These are phyloP conservation scores for Dyspetes luteomarginatus DNA, from an alignment of 2,888 invertebrate genomes.

Conservation along the genomic window DNA sequence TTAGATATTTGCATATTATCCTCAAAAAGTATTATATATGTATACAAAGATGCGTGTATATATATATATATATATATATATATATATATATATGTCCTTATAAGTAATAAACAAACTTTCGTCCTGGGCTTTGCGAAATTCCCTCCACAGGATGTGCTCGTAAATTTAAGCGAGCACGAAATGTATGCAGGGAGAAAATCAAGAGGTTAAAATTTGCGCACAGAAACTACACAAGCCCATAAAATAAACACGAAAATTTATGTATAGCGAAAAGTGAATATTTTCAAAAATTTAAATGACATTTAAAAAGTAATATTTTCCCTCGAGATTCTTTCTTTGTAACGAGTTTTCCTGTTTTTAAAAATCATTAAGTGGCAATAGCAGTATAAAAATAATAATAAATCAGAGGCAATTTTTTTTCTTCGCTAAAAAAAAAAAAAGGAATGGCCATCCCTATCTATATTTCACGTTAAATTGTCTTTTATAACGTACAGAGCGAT, in stretches of 20 bases:
- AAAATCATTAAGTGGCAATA: too few species aligned
- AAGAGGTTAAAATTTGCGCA: neutral
- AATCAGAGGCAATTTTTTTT: neutral
- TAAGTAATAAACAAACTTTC: neutral
- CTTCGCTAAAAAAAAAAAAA: neutral
- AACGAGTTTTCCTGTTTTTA: too few species aligned
- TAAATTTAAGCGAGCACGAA: neutral
- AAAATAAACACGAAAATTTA: neutral
- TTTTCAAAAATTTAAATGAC: too few species aligned
- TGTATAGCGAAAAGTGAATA: too few species aligned
- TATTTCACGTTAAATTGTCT: neutral
- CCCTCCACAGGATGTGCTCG: neutral
- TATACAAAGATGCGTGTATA: neutral
- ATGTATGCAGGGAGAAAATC: neutral
- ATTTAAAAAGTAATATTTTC: too few species aligned
- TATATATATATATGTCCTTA: neutral
- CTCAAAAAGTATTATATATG: neutral
- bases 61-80: neutral
- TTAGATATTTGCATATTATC: slow-evolving; percentile 12
- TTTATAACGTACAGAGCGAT: neutral
- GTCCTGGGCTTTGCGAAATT: neutral
- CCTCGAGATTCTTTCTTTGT: too few species aligned
- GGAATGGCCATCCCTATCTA: neutral
- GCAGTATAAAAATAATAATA: neutral
- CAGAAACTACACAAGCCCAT: neutral